Base-by-base conservation (phyloP, 2,113 vertebrate genomes). In the Anarhynchus alexandrinus region DNA sequence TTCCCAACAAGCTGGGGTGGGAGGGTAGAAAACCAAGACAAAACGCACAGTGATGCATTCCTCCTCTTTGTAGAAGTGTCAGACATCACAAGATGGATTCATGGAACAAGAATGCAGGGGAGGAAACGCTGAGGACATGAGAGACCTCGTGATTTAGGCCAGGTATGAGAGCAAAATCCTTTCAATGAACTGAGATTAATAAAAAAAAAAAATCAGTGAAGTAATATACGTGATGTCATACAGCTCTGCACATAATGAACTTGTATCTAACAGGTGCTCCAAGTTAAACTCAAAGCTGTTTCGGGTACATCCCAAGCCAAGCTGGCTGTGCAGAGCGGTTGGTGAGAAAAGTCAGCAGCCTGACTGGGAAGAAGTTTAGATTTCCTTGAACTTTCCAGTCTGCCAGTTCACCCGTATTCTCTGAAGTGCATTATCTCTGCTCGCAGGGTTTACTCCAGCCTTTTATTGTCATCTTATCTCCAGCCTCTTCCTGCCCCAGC, bases 401-500 rank as follows among this genome's bases (percentile, higher is more conserved):
- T 66, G 62, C 59, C 58, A 49, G 78, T 22, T 85, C 86, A 73
- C 64, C 66, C 29, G 0, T 32, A 62, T 13, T 89, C 86, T 91
- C 91, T 76, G 21, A 66, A 90, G 65, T 36, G 55, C 40, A 23
- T 83, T 94, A 93, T 83, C 77, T 88, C 92, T 47, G 43, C 79
- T 55, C 22, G 34, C 80, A 91, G 36, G 18, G 40, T 43, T 89
- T 54, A 90, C 64, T 86, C 51, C 67, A 74, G 81, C 65, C 85
- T 89, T 83, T 90, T 88, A 72, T 79, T 94, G 86, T 92, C 49
- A 15, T 62, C 64, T 95, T 95, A 94, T 96, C 95, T 92, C 55
- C 54, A 91, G 64, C 30, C 32, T 76, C 83, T 97, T 97, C 97
- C 95, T 96, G 95, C 54, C 66, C 30, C 47, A 85, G 86, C 54